Evolutionary conservation across 2,888 invertebrate species (phyloP).

Genomic region (Tipula helvola): DNA sequence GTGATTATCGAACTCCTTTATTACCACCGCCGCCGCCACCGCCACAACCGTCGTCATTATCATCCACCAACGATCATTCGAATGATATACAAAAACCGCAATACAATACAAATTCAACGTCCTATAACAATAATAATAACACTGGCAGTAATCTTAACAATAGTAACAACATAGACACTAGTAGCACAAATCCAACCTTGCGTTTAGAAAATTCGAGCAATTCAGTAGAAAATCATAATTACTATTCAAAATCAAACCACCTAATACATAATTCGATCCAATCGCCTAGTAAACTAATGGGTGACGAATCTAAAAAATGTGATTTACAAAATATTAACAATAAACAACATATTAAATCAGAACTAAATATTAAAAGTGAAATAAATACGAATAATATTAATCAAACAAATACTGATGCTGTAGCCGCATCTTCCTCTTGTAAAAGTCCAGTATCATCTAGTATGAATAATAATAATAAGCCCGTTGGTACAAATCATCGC

Average conservation of each 20-base stretch:
- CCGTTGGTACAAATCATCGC: slow-evolving; percentile 38
- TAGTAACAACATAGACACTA: slow-evolving; percentile 7
- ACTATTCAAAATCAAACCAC: not conserved
- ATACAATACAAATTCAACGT: not conserved
- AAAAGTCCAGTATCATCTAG: not conserved
- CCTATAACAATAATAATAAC: slow-evolving; percentile 13
- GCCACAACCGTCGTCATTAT: not conserved
- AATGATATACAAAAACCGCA: not conserved
- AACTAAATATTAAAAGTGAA: not conserved
- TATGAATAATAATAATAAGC: not conserved
- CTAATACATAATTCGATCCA: not conserved
- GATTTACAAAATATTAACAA: slow-evolving; percentile 6
- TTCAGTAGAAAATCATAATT: not conserved
- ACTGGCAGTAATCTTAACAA: slow-evolving; percentile 5
- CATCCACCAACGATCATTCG: not conserved
- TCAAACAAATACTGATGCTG: not conserved
- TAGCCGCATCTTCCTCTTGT: not conserved
- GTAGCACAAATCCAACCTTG: not conserved
- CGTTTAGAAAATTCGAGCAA: not conserved
- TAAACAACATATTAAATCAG: not conserved
- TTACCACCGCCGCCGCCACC: slow-evolving; percentile 8
- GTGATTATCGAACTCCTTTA: slow-evolving; percentile 14
- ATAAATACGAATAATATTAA: not conserved
- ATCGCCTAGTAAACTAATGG: not conserved
- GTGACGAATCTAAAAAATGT: slow-evolving; percentile 12